These are phyloP conservation scores for Tautogolabrus adspersus DNA, from an alignment of 2,113 vertebrate species.

Conservation along the genomic window DNA sequence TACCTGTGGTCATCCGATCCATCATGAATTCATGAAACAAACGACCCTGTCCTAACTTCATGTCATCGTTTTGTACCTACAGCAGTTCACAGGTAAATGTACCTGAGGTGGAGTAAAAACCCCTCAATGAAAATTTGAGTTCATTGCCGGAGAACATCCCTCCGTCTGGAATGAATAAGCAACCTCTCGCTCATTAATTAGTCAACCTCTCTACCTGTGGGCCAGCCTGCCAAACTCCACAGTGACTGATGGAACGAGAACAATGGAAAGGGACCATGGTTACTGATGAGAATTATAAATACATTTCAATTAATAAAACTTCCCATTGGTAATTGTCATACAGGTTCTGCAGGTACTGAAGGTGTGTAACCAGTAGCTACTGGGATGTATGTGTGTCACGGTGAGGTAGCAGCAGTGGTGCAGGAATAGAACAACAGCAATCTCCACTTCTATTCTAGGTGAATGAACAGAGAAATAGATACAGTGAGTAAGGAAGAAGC, in stretches of 20 bases:
- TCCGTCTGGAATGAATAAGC: conserved; percentile 53
- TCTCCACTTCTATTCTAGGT: conserved; percentile 69
- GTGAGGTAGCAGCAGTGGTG: neutral
- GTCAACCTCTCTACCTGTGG: conserved; percentile 70
- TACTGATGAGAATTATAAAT: conserved; percentile 77
- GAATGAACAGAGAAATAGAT: conserved; percentile 56
- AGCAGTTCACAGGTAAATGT: neutral
- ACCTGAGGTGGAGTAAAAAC: conserved; percentile 7
- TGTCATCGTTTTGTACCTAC: neutral
- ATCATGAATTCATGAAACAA: too few species aligned
- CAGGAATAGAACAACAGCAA: conserved; percentile 55
- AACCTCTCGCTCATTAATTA: conserved; percentile 72
- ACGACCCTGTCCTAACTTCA: too few species aligned
- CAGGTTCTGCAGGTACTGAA: conserved; percentile 31
- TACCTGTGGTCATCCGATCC: neutral
- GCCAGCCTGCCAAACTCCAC: conserved; percentile 55
- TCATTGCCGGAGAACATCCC: conserved; percentile 24
- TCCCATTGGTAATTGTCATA: conserved; percentile 51
- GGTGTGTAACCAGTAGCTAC: conserved; percentile 13
- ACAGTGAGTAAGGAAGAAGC: conserved; percentile 42
- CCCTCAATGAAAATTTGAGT: conserved; percentile 17
- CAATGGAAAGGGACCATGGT: conserved; percentile 58
- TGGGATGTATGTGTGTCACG: conserved; percentile 20
- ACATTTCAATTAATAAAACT: conserved; percentile 70
- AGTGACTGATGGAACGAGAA: conserved; percentile 71